Evolutionary conservation across 2,888 invertebrate species (phyloP).

Genomic region (Scrobipalpa atriplicella): DNA sequence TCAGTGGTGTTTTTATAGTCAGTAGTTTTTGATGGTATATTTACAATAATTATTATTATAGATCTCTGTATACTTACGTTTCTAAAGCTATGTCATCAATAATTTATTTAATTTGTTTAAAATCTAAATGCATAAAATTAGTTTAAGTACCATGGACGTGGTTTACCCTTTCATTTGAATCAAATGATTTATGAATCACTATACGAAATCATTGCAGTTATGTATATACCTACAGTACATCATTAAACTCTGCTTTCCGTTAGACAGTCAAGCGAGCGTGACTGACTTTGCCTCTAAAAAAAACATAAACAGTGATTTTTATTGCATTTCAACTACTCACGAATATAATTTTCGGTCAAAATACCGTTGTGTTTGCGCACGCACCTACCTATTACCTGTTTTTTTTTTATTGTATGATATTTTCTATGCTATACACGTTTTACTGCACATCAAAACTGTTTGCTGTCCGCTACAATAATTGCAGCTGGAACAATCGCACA

Average conservation of each 20-base stretch:
- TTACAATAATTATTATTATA: too few species aligned
- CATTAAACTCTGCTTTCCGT: neutral
- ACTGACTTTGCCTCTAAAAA: conserved; percentile 1
- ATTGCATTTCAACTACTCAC: conserved; percentile 11
- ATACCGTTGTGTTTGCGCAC: conserved; percentile 17
- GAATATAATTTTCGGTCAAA: conserved; percentile 15
- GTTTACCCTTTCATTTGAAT: too few species aligned
- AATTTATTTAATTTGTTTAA: too few species aligned
- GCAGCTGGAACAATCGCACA: conserved; percentile 15
- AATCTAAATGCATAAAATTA: too few species aligned
- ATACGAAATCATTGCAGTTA: neutral
- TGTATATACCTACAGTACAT: neutral
- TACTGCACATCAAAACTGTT: conserved; percentile 16
- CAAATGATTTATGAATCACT: too few species aligned
- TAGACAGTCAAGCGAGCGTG: neutral
- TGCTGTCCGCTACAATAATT: conserved; percentile 8
- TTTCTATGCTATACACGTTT: neutral
- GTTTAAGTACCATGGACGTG: too few species aligned
- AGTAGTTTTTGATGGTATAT: too few species aligned
- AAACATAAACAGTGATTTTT: neutral
- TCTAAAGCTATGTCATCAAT: too few species aligned
- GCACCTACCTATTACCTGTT: neutral
- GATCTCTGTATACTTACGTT: too few species aligned
- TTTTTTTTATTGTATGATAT: neutral
- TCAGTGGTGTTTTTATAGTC: too few species aligned